Conservation (phyloP, 2,797 vertebrate genomes). For the Fringilla coelebs region DNA sequence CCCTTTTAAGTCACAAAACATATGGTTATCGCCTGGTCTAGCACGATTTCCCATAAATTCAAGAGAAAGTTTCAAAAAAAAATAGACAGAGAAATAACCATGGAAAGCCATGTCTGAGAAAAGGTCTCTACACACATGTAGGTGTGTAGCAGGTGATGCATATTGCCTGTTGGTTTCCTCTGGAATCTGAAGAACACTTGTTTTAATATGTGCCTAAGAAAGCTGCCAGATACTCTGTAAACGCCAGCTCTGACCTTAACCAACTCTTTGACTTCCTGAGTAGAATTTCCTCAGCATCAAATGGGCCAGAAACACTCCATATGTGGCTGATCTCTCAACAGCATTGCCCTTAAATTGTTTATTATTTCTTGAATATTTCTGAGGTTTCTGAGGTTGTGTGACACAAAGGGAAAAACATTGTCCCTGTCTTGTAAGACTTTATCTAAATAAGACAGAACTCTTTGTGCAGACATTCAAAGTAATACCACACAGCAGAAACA, state of each 20-base stretch:
- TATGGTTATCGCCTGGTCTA: background rate
- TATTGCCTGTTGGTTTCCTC: background rate
- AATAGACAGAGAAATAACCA: background rate
- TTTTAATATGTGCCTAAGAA: slow-evolving; percentile 26
- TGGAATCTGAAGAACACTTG: background rate
- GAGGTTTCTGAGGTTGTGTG: background rate
- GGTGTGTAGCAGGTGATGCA: background rate
- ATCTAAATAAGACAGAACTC: background rate
- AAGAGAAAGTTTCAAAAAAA: background rate
- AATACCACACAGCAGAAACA: background rate
- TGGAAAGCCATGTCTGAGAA: background rate
- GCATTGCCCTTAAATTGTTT: background rate
- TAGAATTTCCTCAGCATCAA: background rate
- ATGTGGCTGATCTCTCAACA: background rate
- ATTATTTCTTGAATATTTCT: slow-evolving; percentile 19
- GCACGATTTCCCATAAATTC: background rate
- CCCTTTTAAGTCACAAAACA: slow-evolving; percentile 3
- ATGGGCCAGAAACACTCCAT: slow-evolving; percentile 11
- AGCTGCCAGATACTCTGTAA: slow-evolving; percentile 23
- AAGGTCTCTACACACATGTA: background rate
- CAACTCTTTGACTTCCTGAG: background rate
- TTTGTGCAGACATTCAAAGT: background rate
- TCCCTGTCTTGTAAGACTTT: background rate
- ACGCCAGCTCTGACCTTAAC: background rate
- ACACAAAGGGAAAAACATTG: background rate